phyloP scores from a whole-genome alignment of 2,888 invertebrate genomes.

The Laothoe populi region DNA sequence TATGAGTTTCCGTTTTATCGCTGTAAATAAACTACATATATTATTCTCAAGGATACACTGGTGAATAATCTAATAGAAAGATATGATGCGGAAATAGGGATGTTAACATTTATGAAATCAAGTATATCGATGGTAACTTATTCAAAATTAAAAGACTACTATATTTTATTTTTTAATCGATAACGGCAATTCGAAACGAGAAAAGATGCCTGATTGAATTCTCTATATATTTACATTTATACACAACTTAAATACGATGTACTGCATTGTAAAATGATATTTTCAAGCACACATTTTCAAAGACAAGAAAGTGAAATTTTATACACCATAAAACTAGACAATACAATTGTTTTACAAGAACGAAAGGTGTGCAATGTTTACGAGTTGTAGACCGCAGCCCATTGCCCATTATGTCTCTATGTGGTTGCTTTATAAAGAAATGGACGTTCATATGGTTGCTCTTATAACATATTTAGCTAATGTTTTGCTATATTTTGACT shows the following conservation, averaged over 20 bases:
- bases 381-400: conserved; percentile 53
- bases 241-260: not conserved
- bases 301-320: conserved; percentile 52
- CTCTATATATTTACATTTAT: not conserved
- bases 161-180: too few relatives aligned
- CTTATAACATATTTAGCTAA: conserved; percentile 45
- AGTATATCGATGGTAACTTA: too few relatives aligned
- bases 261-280: not conserved
- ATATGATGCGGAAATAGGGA: too few relatives aligned
- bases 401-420: conserved; percentile 53
- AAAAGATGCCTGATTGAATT: not conserved
- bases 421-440: conserved; percentile 54
- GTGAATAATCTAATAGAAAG: too few relatives aligned
- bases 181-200: too few relatives aligned
- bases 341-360: conserved; percentile 56
- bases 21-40: not conserved
- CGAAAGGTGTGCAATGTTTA: conserved; percentile 66
- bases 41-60: too few relatives aligned
- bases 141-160: too few relatives aligned
- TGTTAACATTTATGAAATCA: too few relatives aligned
- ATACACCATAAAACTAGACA: conserved; percentile 66
- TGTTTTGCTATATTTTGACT: conserved; percentile 29
- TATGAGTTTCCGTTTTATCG: not conserved
- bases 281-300: conserved; percentile 7
- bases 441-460: conserved; percentile 32